phyloP scores from a whole-genome alignment of 92 coral and sea anemone species.

The Siderastrea radians region DNA sequence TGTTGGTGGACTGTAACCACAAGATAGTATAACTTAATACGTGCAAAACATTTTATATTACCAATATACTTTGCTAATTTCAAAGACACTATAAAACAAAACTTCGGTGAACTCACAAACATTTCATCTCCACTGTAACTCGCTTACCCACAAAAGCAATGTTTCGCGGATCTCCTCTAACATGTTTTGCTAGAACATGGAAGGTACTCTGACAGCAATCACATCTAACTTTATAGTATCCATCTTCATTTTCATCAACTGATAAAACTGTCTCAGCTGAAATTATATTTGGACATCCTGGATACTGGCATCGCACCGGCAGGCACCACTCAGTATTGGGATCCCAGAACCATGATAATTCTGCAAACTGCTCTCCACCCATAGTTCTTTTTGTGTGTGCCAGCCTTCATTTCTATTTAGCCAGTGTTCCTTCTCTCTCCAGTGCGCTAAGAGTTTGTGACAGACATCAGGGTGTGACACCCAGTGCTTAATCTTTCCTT shows the following conservation, averaged over 20 bases:
- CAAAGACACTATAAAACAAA: neutral
- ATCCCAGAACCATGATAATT: slow-evolving; percentile 82
- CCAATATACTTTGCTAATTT: neutral
- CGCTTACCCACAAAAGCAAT: slow-evolving; percentile 30
- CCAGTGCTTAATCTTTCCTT: slow-evolving; percentile 73
- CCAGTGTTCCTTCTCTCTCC: no score
- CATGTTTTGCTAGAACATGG: slow-evolving; percentile 31
- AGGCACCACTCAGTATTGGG: slow-evolving; percentile 64
- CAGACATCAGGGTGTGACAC: slow-evolving; percentile 66
- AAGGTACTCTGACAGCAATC: no score
- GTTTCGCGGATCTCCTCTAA: slow-evolving; percentile 26
- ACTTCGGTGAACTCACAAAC: neutral
- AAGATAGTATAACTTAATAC: no score
- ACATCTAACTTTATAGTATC: no score
- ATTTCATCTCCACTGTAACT: neutral
- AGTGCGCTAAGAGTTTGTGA: slow-evolving; percentile 66
- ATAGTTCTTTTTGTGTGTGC: slow-evolving; percentile 30
- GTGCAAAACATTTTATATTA: no score
- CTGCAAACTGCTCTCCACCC: slow-evolving; percentile 52
- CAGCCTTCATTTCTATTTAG: slow-evolving; percentile 59
- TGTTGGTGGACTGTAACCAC: no score
- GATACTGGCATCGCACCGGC: slow-evolving; percentile 59
- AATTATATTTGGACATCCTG: slow-evolving; percentile 14
- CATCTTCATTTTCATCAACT: slow-evolving; percentile 21
- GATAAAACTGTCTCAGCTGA: slow-evolving; percentile 17